These are phyloP conservation scores for Branchipolynoe longqiensis DNA, from an alignment of 2,888 invertebrate genomes.

Conservation along the genomic window DNA sequence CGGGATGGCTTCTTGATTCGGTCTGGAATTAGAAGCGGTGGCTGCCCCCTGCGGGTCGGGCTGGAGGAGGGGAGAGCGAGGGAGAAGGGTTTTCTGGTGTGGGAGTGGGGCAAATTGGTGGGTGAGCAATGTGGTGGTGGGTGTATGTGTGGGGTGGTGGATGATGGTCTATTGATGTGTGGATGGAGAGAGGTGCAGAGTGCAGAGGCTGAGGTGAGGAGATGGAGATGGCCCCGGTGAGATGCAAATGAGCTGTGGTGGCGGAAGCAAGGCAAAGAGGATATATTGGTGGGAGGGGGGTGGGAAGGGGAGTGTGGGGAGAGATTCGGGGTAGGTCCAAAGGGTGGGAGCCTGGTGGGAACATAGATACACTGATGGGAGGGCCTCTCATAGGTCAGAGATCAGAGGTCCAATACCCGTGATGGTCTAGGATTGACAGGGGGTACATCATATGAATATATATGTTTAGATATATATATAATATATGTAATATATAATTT, in stretches of 20 bases:
- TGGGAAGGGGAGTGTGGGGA: neutral
- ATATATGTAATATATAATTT: neutral
- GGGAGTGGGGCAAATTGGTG: no score
- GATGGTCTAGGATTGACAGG: no score
- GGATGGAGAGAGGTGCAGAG: no score
- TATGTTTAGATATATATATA: neutral
- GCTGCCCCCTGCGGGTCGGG: neutral
- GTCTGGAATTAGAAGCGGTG: constrained; percentile 27
- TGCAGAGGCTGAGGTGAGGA: no score
- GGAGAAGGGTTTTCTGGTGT: neutral
- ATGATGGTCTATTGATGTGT: no score
- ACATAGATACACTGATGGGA: no score
- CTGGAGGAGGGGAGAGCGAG: neutral
- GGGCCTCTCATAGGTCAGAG: no score
- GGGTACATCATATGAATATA: neutral
- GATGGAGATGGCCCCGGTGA: no score
- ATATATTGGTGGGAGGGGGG: neutral
- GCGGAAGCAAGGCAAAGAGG: neutral
- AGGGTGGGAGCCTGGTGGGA: neutral
- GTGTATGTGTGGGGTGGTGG: no score
- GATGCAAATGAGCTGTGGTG: neutral
- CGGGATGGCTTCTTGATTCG: constrained; percentile 40
- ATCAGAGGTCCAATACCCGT: no score
- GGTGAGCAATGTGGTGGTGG: no score
- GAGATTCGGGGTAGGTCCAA: neutral